A percentile compares a stretch with the other conserved stretches of the same genome.
Evolutionary conservation across 2,888 invertebrate genomes (phyloP).

Genomic region (Callosobruchus maculatus): DNA sequence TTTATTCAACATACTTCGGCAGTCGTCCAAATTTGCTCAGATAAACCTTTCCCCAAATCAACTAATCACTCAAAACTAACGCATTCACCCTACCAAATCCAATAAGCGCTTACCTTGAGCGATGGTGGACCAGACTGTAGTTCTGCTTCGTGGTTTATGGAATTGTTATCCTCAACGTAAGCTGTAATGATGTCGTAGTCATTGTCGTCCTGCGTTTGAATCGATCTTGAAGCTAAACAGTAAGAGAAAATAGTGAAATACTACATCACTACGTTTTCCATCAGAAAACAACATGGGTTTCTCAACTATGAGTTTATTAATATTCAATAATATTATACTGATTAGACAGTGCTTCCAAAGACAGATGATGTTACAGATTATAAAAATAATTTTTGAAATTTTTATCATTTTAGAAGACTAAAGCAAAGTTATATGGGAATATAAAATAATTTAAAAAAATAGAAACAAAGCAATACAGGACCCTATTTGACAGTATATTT

Average conservation of each 20-base stretch:
- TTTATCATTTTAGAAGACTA: too few species aligned
- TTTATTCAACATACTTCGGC: not conserved
- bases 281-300: too few species aligned
- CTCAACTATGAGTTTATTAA: too few species aligned
- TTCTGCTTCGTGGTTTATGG: conserved; percentile 72
- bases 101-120: conserved; percentile 65
- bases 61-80: not conserved
- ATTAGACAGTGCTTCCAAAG: too few species aligned
- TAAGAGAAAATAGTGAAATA: too few species aligned
- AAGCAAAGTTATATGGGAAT: too few species aligned
- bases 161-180: conserved; percentile 80
- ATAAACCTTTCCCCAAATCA: not conserved
- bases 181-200: conserved; percentile 78
- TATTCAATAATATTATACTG: too few species aligned
- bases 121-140: conserved; percentile 75
- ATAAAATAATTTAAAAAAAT: too few species aligned
- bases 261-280: not conserved
- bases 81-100: not conserved
- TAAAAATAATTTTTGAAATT: too few species aligned
- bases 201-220: conserved; percentile 60
- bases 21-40: not conserved
- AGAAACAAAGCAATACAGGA: too few species aligned
- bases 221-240: conserved; percentile 18
- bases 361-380: too few species aligned
- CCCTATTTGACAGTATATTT: too few species aligned